Conservation (phyloP, 2,113 vertebrate species). For the Nycticryphes semicollaris region DNA sequence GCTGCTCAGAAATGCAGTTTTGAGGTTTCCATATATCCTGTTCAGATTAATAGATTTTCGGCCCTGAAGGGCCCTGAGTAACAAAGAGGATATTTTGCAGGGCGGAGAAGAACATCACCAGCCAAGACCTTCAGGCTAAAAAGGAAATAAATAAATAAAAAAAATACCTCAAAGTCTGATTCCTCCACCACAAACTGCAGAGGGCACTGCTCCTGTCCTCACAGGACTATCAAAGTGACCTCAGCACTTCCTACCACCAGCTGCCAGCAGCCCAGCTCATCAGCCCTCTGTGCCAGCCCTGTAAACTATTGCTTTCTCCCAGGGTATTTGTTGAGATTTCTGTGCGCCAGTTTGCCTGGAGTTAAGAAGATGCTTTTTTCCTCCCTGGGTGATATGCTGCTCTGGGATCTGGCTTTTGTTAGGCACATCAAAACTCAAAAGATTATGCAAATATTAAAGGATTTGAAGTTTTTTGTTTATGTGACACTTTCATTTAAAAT, state of each 20-base stretch:
- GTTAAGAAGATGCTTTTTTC: neutral
- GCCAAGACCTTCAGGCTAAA: neutral
- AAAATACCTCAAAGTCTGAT: neutral
- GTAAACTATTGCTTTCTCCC: neutral
- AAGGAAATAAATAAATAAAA: neutral
- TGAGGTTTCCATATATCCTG: neutral
- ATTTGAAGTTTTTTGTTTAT: neutral
- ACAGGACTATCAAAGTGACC: neutral
- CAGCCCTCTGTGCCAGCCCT: neutral
- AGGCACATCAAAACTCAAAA: rapidly evolving
- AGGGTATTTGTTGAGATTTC: neutral
- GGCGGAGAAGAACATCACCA: neutral
- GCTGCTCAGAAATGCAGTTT: neutral
- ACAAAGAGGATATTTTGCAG: neutral
- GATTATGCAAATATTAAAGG: neutral
- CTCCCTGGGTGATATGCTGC: neutral
- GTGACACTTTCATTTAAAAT: neutral
- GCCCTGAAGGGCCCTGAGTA: neutral
- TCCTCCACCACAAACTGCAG: neutral
- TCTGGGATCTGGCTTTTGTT: neutral
- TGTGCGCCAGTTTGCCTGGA: neutral
- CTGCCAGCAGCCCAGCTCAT: neutral
- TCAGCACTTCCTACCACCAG: neutral
- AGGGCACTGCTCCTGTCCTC: neutral
- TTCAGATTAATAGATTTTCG: neutral